phyloP scores from a whole-genome alignment of 2,888 invertebrate genomes.

The Epistrophe eligans region DNA sequence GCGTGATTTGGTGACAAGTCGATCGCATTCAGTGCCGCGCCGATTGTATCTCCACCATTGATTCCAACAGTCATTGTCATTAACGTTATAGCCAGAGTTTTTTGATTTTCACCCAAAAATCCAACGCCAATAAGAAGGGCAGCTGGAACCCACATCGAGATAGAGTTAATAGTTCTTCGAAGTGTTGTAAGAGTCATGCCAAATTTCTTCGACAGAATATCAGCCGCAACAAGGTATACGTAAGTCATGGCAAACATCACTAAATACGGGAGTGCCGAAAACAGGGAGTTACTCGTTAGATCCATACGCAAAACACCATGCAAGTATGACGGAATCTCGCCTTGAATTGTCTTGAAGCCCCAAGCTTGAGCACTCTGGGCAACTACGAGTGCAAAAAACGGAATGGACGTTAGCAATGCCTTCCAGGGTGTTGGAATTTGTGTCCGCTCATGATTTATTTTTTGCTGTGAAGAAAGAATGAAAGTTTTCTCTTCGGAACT shows the following conservation, averaged over 20 bases:
- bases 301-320: conserved; percentile 86
- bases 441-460: background rate
- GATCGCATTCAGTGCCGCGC: conserved; percentile 85
- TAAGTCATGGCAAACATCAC: conserved; percentile 84
- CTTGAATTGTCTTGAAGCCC: conserved; percentile 89
- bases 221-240: conserved; percentile 83
- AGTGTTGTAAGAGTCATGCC: conserved; percentile 80
- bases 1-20: conserved; percentile 88
- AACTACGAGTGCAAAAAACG: conserved; percentile 82
- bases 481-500: conserved; percentile 59
- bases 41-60: conserved; percentile 83
- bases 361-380: conserved; percentile 88
- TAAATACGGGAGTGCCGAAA: conserved; percentile 85
- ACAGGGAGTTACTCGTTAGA: conserved; percentile 85
- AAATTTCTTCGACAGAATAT: conserved; percentile 83
- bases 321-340: conserved; percentile 88
- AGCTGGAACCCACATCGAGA: conserved; percentile 85
- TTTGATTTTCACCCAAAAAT: conserved; percentile 83
- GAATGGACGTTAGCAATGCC: conserved; percentile 12
- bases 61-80: conserved; percentile 85
- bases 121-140: conserved; percentile 85
- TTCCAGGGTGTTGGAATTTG: conserved; percentile 26
- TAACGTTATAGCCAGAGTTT: conserved; percentile 84
- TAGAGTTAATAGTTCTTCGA: conserved; percentile 80
- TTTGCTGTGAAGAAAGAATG: conserved; percentile 16